Base-by-base conservation (phyloP, 2,113 vertebrate species). In the Caranx ignobilis region DNA sequence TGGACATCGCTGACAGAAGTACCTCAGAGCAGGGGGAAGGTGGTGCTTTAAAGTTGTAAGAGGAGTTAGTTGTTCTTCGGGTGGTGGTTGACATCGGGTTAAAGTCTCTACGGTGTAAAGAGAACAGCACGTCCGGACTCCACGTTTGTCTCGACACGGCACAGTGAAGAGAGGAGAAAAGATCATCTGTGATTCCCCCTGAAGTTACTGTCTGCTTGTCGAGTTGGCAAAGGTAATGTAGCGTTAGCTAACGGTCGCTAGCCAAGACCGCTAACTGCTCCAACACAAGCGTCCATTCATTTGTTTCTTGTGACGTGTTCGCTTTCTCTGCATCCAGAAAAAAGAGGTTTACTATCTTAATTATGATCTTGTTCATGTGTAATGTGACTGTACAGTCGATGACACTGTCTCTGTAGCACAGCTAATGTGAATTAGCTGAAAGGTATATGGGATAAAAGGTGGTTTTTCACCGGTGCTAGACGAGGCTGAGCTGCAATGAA, bases 181-280 rank as follows among this genome's bases (percentile, higher is more conserved):
- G 6, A n/a, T 5, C 31, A 62, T 68, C 69, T 63, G 3, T 60
- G 5, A 3, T 35, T 69, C 71, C 34, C 60, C 34, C 60, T 72
- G 74, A 75, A 91, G 81, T 85, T 87, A 52, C 19, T 2, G 70
- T 62, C 19, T 2, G 70, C 62, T n/a, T 77, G 89, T 90, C 86
- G 88, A 87, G 82, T 75, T 90, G 86, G 81, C 83, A 83, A 6
- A 92, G 91, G 91, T 92, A 83, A 86, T 6, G 70, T 60, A 77
- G 8, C 57, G 47, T 31, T 21, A 62, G 64, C 56, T 85, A 56
- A 43, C 19, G 3, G 21, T 0, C 5, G 54, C 59, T 71, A 75
- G 60, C 78, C 32, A 72, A 10, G 6, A 0, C 26, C 8, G 61
- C 81, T 68, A 61, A 43, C 52, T 15, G 39, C 0, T 37, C 10